Conservation (phyloP, 2,888 invertebrate species). For the Diachrysia chrysitis region DNA sequence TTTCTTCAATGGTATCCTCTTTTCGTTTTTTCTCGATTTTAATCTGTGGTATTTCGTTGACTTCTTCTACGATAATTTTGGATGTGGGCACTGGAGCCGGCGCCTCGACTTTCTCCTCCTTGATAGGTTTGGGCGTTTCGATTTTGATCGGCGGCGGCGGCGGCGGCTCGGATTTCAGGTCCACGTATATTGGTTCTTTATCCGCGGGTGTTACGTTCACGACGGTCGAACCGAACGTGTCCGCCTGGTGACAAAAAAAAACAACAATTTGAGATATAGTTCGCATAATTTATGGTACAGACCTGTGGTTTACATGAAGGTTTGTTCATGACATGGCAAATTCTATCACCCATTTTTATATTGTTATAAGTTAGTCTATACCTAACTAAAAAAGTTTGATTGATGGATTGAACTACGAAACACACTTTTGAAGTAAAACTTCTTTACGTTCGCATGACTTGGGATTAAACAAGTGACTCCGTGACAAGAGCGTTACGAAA, state of each 20-base stretch:
- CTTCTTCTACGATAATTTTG: slow-evolving; percentile 75
- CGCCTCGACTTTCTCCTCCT: slow-evolving; percentile 42
- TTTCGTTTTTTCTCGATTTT: slow-evolving; percentile 60
- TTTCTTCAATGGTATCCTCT: slow-evolving; percentile 73
- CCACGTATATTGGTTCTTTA: slow-evolving; percentile 72
- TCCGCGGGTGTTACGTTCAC: slow-evolving; percentile 70
- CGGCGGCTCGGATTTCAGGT: slow-evolving; percentile 46
- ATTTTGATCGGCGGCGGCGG: slow-evolving; percentile 28
- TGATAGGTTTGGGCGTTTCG: slow-evolving; percentile 47
- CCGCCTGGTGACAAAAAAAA: slow-evolving; percentile 53
- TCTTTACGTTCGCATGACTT: too few relatives aligned
- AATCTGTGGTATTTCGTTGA: slow-evolving; percentile 68
- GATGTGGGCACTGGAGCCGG: slow-evolving; percentile 65
- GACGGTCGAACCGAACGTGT: slow-evolving; percentile 73
- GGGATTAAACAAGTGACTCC: too few relatives aligned
- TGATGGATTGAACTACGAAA: too few relatives aligned
- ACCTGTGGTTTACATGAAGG: too few relatives aligned
- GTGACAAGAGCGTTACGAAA: too few relatives aligned
- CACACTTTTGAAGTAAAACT: too few relatives aligned
- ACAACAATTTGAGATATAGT: too few relatives aligned
- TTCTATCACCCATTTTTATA: too few relatives aligned
- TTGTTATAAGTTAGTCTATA: too few relatives aligned
- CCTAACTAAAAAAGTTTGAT: too few relatives aligned
- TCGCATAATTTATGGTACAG: too few relatives aligned
- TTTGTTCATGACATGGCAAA: too few relatives aligned